phyloP scores from a whole-genome alignment of 1,140 invertebrate species.

The Cotesia vestalis region DNA sequence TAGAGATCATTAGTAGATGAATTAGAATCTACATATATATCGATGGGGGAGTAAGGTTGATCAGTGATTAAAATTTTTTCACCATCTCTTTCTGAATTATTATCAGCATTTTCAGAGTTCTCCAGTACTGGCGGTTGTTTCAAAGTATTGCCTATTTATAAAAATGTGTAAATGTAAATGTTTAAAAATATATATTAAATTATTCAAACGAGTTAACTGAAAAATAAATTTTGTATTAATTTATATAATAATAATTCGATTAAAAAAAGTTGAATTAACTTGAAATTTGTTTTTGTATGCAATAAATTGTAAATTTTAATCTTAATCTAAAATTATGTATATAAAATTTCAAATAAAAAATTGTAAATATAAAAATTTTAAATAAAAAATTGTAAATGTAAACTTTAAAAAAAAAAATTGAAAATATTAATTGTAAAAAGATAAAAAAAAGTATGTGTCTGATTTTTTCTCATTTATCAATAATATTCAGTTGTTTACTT shows the following conservation, averaged over 20 bases:
- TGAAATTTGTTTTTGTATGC: not conserved
- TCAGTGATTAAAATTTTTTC: not conserved
- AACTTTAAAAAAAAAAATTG: not conserved
- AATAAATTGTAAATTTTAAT: not conserved
- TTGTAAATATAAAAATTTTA: not conserved
- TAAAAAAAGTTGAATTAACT: not conserved
- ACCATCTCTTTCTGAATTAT: not conserved
- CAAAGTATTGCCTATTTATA: not conserved
- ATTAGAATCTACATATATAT: not conserved
- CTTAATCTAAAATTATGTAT: not conserved
- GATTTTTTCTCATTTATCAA: not conserved
- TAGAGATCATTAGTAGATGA: not conserved
- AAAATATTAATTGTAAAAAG: not conserved
- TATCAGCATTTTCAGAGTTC: not conserved
- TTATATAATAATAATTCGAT: too few species aligned
- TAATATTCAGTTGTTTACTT: not conserved
- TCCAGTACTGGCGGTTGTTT: not conserved
- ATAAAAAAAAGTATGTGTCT: not conserved
- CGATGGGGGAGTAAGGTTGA: not conserved
- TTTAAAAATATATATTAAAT: not conserved
- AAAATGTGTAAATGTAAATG: not conserved
- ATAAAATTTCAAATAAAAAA: not conserved
- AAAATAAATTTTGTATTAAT: not conserved
- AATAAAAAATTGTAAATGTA: not conserved
- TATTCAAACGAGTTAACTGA: not conserved